Base-by-base conservation (phyloP, 1,140 invertebrate genomes). In the Heliconius hermathena region DNA sequence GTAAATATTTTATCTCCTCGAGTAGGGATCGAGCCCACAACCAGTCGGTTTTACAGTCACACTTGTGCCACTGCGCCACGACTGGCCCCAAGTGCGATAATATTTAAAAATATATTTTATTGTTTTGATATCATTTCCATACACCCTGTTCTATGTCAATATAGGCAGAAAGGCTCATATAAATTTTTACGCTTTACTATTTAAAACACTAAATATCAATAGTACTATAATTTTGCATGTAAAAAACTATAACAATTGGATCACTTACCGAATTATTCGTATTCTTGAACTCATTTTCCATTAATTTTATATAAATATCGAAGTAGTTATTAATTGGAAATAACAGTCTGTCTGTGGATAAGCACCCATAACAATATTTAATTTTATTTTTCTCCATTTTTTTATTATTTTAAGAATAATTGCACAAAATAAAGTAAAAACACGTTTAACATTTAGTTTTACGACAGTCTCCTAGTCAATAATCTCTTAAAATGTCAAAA, bases 271-370 rank as follows among this genome's bases (percentile, higher is more conserved):
- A 18, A 8, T 74, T 71, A 38, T n/a, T 4, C 11, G 26, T 54
- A 1, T 22, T 18, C 18, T 38, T 18, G 41, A 76, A 22, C 9
- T 36, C 29, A 29, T 76, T 72, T n/a, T 41, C 71, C 38, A 83
- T 71, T 78, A 79, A 46, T 66, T 73, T 77, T 18, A 54, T 16
- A 20, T 79, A 81, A 52, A 81, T 74, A 77, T 79, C 33, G 36
- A 74, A 73, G 57, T 71, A 77, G 46, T 66, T 57, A 49, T 80
- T 54, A n/a, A 85, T 83, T 11, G 79, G 60, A n/a, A 78, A 20
- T 38, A 83, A 73, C 77, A 74, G 74, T 72, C 79, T 75, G 20
- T 76, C 81, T 3, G 70, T 85, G 2, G 80, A 60, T 52, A 83
- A 71, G n/a, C 77, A 83, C 0, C 80, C 79, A 8, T 74, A 49